These are phyloP conservation scores for Epicauta chinensis DNA, from an alignment of 1,140 invertebrate species.

Conservation along the genomic window DNA sequence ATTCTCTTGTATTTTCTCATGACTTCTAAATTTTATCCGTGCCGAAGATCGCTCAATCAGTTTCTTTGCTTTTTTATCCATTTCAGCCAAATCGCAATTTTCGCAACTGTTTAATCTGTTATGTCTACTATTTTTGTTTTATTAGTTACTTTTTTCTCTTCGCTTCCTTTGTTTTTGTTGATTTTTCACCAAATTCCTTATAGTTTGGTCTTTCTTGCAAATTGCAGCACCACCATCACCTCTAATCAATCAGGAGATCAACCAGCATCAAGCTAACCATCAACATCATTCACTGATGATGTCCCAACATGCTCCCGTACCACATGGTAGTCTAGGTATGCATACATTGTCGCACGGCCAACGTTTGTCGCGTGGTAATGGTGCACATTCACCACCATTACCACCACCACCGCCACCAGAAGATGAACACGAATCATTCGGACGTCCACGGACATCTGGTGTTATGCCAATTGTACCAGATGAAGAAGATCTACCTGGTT, in stretches of 20 bases:
- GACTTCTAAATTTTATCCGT: too few relatives aligned
- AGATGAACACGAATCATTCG: conserved; percentile 67
- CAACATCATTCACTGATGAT: conserved; percentile 36
- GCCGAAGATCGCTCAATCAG: too few relatives aligned
- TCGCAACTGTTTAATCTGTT: too few relatives aligned
- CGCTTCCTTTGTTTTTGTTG: too few relatives aligned
- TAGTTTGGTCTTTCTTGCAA: too few relatives aligned
- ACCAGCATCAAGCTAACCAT: conserved; percentile 31
- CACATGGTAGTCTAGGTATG: conserved; percentile 40
- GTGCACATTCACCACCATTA: conserved; percentile 68
- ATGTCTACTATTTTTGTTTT: too few relatives aligned
- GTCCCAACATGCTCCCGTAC: conserved; percentile 38
- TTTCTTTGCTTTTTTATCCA: too few relatives aligned
- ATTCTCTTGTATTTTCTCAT: too few relatives aligned
- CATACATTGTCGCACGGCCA: conserved; percentile 50
- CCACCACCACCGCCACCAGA: conserved; percentile 80
- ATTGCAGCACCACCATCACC: conserved; percentile 77
- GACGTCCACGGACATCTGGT: conserved; percentile 51
- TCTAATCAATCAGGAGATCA: conserved; percentile 54
- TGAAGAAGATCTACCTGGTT: conserved; percentile 76
- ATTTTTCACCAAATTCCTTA: too few relatives aligned
- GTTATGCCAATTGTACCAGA: conserved; percentile 78
- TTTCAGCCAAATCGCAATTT: too few relatives aligned
- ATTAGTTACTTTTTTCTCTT: too few relatives aligned
- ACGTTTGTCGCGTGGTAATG: conserved; percentile 34